phyloP scores from a whole-genome alignment of 2,888 invertebrate genomes.

The Petrophora chlorosata region DNA sequence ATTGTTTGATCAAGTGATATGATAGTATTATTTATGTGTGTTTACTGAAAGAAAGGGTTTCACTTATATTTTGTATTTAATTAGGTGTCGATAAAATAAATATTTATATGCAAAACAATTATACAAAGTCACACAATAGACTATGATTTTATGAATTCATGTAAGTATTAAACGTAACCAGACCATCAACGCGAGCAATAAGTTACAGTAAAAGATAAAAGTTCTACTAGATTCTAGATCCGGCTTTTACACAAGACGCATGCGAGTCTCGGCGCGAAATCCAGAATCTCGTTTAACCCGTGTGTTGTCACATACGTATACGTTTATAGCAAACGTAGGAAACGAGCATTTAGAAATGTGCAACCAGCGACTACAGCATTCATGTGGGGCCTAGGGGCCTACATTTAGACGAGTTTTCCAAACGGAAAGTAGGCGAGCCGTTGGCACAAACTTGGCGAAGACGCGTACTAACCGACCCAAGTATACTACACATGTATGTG shows the following conservation, averaged over 20 bases:
- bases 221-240: slow-evolving; percentile 6
- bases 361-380: slow-evolving; percentile 55
- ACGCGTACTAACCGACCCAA: neutral
- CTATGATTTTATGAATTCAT: too few species aligned
- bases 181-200: too few species aligned
- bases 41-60: too few species aligned
- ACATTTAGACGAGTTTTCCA: slow-evolving; percentile 77
- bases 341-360: slow-evolving; percentile 65
- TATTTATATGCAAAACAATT: too few species aligned
- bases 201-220: too few species aligned
- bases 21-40: too few species aligned
- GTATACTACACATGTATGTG: neutral
- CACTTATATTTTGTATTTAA: too few species aligned
- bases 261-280: slow-evolving; percentile 29
- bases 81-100: too few species aligned
- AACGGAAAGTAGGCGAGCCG: slow-evolving; percentile 76
- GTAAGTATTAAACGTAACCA: too few species aligned
- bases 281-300: slow-evolving; percentile 33
- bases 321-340: slow-evolving; percentile 42
- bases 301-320: slow-evolving; percentile 36
- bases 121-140: too few species aligned
- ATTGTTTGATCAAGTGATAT: too few species aligned
- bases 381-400: slow-evolving; percentile 64
- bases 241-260: slow-evolving; percentile 25
- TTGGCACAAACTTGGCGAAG: slow-evolving; percentile 45